Base-by-base conservation (phyloP, 2,113 vertebrate species). In the Pedionomus torquatus region DNA sequence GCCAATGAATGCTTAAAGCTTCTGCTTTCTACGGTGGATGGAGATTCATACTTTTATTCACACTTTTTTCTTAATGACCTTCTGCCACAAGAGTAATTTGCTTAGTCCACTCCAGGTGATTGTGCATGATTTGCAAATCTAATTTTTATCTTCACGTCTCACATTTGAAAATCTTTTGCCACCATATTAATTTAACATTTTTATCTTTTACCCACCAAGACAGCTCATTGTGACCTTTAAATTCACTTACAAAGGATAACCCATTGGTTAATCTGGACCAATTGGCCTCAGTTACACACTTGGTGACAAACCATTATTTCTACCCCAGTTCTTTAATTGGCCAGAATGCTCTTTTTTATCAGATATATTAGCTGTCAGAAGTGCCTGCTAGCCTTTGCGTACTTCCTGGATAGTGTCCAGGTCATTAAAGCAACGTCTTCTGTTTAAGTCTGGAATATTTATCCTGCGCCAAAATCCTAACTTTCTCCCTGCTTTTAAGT, bases 251-350 rank as follows among this genome's bases (percentile, higher is more conserved):
- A 97, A 98, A 98, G 96, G 97, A 97, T 97, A 98, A 98, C 96
- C 97, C 97, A 97, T 96, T 98, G 98, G 97, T 98, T 98, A 98
- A 98, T 98, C 96, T 97, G 96, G 95, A 98, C 98, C 98, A 98
- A 98, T 98, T 98, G 98, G 98, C 97, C 98, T 98, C 97, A 94
- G 97, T 97, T 97, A 98, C 95, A 97, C 95, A 96, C 96, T 98
- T 94, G 92, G 96, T 97, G 97, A 98, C 97, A 98, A 98, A 98
- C 97, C 98, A 98, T 98, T 98, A 98, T 98, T 98, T 98, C 97
- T 97, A 95, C 81, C 76, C 97, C 95, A 64, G 92, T 95, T 98
- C 92, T 98, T 98, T 98, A 98, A 98, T 98, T 98, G 98, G 98
- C 98, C 96, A 95, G 97, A 98, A 97, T 98, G 97, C 98, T 98